These are phyloP conservation scores for Ctenomys sociabilis DNA, from an alignment of 2,113 vertebrate species.

Conservation along the genomic window DNA sequence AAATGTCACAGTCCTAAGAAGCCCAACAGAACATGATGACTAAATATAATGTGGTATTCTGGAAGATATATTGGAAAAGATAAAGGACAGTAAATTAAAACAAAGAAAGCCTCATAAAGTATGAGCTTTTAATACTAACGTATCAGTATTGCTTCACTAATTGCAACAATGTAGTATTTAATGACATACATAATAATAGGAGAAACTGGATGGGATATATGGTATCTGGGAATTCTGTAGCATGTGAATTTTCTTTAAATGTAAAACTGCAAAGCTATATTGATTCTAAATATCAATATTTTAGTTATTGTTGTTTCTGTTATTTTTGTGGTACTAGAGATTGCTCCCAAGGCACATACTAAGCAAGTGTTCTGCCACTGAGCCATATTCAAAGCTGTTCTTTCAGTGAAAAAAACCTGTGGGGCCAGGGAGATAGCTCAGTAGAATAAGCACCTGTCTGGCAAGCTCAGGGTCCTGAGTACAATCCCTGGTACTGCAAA, in stretches of 20 bases:
- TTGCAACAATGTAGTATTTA: neutral
- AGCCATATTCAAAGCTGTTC: neutral
- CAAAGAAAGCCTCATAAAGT: slow-evolving; percentile 21
- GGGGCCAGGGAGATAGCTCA: too few relatives aligned
- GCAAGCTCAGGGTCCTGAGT: too few relatives aligned
- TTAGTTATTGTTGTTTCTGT: neutral
- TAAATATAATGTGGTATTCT: neutral
- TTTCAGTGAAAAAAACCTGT: neutral
- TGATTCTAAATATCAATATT: neutral
- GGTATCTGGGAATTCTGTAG: neutral
- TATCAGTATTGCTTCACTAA: slow-evolving; percentile 11
- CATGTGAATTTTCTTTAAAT: slow-evolving; percentile 17
- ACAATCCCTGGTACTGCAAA: neutral
- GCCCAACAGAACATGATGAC: neutral
- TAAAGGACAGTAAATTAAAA: slow-evolving; percentile 52
- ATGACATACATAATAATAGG: neutral
- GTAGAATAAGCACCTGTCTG: too few relatives aligned
- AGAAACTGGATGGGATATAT: neutral
- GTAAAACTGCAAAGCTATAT: too few relatives aligned
- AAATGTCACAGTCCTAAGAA: slow-evolving; percentile 8
- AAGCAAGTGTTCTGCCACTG: neutral
- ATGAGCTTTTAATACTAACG: slow-evolving; percentile 3
- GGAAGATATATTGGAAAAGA: slow-evolving; percentile 26
- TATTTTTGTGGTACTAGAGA: neutral
- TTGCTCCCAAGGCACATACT: neutral